Conservation (phyloP, 1,140 invertebrate genomes). For the Bombyx mori region ASM3026992v2 NC_085110.1:17528001-17528500, state of each 20-base stretch:
- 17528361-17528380: constrained; percentile 42
- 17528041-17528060: too few species aligned
- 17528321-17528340: constrained; percentile 87
- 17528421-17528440: too few species aligned
- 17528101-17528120: too few species aligned
- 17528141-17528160: not conserved
- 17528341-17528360: constrained; percentile 85
- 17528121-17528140: not conserved
- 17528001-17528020: too few species aligned
- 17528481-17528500: too few species aligned
- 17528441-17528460: too few species aligned
- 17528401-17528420: too few species aligned
- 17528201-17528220: constrained; percentile 47
- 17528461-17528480: too few species aligned
- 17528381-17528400: too few species aligned
- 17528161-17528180: not conserved
- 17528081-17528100: too few species aligned
- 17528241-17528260: constrained; percentile 64
- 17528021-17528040: too few species aligned
- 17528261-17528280: constrained; percentile 83
- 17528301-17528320: constrained; percentile 94
- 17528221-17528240: constrained; percentile 55
- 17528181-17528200: constrained; percentile 49
- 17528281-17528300: constrained; percentile 87
- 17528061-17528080: too few species aligned